Percentiles rank a stretch among this genome's conserved stretches.
These are phyloP conservation scores for Tolmerus cingulatus DNA, from an alignment of 2,888 invertebrate genomes.

Conservation along the genomic window DNA sequence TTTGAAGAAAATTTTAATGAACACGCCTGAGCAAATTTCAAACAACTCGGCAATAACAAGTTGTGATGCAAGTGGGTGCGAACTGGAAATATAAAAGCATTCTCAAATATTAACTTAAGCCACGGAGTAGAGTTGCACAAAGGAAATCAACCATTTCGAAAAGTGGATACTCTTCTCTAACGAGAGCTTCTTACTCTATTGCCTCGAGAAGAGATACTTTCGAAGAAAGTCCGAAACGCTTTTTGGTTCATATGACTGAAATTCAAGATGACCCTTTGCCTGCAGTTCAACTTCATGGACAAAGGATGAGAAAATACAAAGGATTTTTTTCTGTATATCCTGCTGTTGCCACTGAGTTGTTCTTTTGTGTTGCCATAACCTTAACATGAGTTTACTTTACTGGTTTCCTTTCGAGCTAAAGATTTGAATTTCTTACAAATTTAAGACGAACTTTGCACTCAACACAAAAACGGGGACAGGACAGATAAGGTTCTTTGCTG, in stretches of 20 bases:
- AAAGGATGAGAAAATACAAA: not conserved
- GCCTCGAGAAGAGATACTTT: not conserved
- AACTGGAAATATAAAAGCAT: not conserved
- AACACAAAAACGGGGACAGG: not conserved
- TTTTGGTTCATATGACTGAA: constrained; percentile 2
- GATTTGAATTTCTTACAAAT: not conserved
- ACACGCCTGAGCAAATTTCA: not conserved
- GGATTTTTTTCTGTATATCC: not conserved
- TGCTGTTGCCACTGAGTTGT: not conserved
- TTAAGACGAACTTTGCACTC: not conserved
- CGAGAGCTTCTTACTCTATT: not conserved
- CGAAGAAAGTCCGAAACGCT: not conserved
- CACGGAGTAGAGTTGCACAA: not conserved
- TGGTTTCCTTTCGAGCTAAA: not conserved
- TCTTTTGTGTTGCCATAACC: not conserved
- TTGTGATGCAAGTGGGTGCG: not conserved
- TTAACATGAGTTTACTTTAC: not conserved
- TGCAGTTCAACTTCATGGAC: not conserved
- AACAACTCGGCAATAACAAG: not conserved
- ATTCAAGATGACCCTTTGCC: constrained; percentile 1
- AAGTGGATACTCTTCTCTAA: not conserved
- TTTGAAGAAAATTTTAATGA: not conserved
- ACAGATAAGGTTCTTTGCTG: not conserved
- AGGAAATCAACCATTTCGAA: not conserved
- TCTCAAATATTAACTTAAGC: constrained; percentile 1